Conservation (phyloP, 1,140 invertebrate genomes). For the Eumeta japonica region DNA sequence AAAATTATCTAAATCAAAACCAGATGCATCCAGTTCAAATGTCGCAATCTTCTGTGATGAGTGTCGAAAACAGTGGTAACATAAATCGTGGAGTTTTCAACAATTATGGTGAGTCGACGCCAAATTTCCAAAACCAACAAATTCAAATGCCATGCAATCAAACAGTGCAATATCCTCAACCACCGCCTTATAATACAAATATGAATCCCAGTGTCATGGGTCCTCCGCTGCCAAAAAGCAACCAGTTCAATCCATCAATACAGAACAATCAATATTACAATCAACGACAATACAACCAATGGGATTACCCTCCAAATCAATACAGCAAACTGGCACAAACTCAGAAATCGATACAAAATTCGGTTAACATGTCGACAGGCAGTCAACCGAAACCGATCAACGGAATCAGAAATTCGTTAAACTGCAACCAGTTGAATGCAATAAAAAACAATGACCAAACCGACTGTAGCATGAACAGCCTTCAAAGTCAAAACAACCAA, state of each 20-base stretch:
- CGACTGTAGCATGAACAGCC: conserved; percentile 50
- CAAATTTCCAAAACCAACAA: conserved; percentile 18
- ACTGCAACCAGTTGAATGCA: conserved; percentile 25
- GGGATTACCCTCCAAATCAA: conserved; percentile 48
- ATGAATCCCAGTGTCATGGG: conserved; percentile 43
- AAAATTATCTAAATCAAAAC: no score
- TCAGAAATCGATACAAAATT: conserved; percentile 43
- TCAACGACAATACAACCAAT: conserved; percentile 43
- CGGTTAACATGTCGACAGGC: conserved; percentile 47
- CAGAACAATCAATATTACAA: conserved; percentile 49
- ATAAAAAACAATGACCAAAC: conserved; percentile 33
- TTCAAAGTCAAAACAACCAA: conserved; percentile 39
- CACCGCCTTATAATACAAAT: conserved; percentile 38
- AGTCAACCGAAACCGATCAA: conserved; percentile 38
- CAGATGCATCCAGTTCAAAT: conserved; percentile 46
- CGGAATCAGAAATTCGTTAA: conserved; percentile 23
- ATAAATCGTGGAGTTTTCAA: conserved; percentile 36
- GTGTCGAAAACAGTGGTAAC: conserved; percentile 45
- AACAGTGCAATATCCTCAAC: conserved; percentile 40
- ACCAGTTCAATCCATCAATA: conserved; percentile 45
- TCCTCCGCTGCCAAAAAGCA: conserved; percentile 47
- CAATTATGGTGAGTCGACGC: conserved; percentile 30
- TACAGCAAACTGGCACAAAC: conserved; percentile 45
- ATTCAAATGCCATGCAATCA: conserved; percentile 27
- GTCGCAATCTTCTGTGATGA: conserved; percentile 46